A percentile compares a stretch with the other conserved stretches of the same genome.
These are phyloP conservation scores for Sterrhoptilus dennistouni DNA, from an alignment of 2,113 vertebrate genomes.

Conservation along the genomic window DNA sequence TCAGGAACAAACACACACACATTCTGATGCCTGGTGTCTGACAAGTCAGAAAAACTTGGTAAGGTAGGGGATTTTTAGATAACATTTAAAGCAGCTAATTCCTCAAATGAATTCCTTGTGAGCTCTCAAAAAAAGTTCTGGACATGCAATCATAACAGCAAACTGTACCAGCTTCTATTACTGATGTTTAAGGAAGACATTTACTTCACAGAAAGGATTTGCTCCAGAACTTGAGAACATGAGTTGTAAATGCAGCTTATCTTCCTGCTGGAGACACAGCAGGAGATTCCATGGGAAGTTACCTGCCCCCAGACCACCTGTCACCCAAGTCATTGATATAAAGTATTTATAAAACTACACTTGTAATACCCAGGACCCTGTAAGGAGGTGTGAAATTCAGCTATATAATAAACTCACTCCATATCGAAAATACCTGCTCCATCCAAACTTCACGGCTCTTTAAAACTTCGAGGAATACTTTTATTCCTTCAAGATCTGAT, in stretches of 20 bases:
- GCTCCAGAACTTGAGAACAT: neutral
- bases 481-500: neutral
- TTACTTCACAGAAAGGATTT: neutral
- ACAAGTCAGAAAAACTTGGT: neutral
- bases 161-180: neutral
- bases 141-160: neutral
- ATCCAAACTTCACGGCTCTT: neutral
- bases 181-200: neutral
- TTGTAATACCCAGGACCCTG: neutral
- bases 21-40: neutral
- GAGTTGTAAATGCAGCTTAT: neutral
- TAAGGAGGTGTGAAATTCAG: neutral
- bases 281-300: neutral
- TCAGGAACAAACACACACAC: neutral
- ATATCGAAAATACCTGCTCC: neutral
- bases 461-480: neutral
- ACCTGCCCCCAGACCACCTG: neutral
- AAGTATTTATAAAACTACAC: neutral
- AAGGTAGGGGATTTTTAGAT: accelerated
- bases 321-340: accelerated
- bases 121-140: neutral
- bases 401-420: neutral
- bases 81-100: neutral
- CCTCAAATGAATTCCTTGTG: neutral
- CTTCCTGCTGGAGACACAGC: neutral